Base-by-base conservation (phyloP, 2,113 vertebrate genomes). In the Ascaphus truei region DNA sequence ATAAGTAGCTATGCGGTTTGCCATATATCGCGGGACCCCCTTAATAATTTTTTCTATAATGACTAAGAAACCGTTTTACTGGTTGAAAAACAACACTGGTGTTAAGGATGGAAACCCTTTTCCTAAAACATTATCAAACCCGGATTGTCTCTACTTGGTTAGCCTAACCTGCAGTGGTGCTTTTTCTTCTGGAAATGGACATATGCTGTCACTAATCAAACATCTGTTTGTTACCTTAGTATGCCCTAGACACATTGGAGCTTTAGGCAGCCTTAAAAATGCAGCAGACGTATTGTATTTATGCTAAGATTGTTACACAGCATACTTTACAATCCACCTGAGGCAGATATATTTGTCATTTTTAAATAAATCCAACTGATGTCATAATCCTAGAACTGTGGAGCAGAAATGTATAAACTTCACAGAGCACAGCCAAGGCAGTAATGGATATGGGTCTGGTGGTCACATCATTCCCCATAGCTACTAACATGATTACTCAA, bases 291-390 rank as follows among this genome's bases (percentile, higher is more conserved):
- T 45, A 16, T 16, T 18, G 37, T 47, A 67, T 67, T 57, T 57
- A 47, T 67, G 37, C 27, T 57, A 57, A 34, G 13, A 22, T 51
- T 45, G 18, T 57, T 67, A 34, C 27, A 67, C 64, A 34, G 51
- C 51, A 47, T 67, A 57, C 18, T 67, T 57, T 57, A 67, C 39
- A 67, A 67, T 47, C 2, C 64, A 67, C 64, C 15, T 5, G 64
- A 47, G 64, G 30, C 51, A 67, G 31, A 67, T 67, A 67, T 47
- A 67, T 55, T 66, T 66, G 64, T 57, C 52, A 57, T 57, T 45
- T 33, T 67, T 57, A 67, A 56, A 47, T 45, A 67, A 67, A 57
- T 67, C 52, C 36, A 43, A 56, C 63, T 57, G 64, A 67, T 57
- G 64, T 67, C 64, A 67, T 67, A 67, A 67, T 67, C 37, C 39